phyloP scores from a whole-genome alignment of 1,140 invertebrate genomes.

The Lysiphlebus fabarum region DNA sequence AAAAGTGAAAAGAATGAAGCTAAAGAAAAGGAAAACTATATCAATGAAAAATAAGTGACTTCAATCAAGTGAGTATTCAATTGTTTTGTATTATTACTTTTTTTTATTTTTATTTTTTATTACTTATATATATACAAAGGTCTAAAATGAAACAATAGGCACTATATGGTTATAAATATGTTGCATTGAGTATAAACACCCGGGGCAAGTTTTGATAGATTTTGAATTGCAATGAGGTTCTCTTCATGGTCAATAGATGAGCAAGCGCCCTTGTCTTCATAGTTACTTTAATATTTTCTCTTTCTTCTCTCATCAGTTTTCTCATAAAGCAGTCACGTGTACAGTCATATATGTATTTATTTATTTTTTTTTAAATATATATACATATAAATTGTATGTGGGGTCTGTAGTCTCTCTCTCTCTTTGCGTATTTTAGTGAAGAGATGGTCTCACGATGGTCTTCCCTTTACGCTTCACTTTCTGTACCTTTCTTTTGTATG shows the following conservation, averaged over 20 bases:
- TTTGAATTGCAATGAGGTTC: conserved; percentile 14
- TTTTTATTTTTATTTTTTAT: conserved; percentile 25
- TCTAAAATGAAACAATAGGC: conserved; percentile 38
- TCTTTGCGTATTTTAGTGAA: conserved; percentile 39
- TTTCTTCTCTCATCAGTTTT: neutral
- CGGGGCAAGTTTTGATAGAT: conserved; percentile 34
- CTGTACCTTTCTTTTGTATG: neutral
- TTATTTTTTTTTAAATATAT: no score
- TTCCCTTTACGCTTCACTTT: conserved; percentile 14
- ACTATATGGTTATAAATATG: conserved; percentile 36
- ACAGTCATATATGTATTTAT: conserved; percentile 20
- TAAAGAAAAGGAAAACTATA: no score
- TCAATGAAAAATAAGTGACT: conserved; percentile 12
- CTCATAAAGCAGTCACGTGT: conserved; percentile 45
- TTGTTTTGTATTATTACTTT: no score
- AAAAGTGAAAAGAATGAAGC: no score
- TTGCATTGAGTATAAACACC: conserved; percentile 29
- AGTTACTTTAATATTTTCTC: neutral
- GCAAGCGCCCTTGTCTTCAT: neutral
- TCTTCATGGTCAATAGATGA: conserved; percentile 37
- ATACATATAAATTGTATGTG: no score
- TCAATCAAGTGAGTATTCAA: conserved; percentile 14
- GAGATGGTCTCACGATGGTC: conserved; percentile 44
- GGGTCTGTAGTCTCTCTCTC: no score
- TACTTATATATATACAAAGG: conserved; percentile 3